Percentiles rank a stretch among this genome's conserved stretches.
Conservation (phyloP, 2,797 vertebrate genomes). For the Arrhamphus sclerolepis region DNA sequence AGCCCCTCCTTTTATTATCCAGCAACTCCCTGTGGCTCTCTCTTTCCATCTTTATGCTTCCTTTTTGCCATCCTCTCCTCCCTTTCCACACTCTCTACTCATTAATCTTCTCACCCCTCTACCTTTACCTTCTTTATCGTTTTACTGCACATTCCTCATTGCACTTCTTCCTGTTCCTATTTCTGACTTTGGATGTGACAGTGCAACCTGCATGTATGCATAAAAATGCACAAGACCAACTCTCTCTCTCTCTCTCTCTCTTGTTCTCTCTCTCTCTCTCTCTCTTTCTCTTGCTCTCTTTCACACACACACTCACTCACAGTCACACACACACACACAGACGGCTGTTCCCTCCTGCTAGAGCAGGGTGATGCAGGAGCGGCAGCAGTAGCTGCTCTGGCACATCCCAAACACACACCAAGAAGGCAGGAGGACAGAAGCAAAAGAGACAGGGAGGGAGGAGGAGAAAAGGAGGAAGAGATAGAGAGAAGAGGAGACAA, state of each 20-base stretch:
- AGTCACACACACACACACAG: conserved; percentile 20
- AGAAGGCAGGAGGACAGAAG: conserved; percentile 51
- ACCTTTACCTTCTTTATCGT: too few relatives aligned
- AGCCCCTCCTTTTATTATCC: conserved; percentile 59
- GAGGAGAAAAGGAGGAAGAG: conserved; percentile 26
- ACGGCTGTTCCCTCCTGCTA: conserved; percentile 54
- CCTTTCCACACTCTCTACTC: conserved; percentile 11
- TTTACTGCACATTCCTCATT: too few relatives aligned
- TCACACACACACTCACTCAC: neutral
- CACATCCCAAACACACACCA: conserved; percentile 41
- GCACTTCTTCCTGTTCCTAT: neutral
- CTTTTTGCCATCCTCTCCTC: conserved; percentile 28
- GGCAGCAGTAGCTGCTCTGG: conserved; percentile 55
- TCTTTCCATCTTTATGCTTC: conserved; percentile 16
- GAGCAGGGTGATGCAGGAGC: conserved; percentile 62
- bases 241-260: conserved; percentile 1
- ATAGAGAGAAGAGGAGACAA: conserved; percentile 32
- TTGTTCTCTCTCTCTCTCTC: neutral
- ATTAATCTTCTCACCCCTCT: neutral
- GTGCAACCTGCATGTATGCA: conserved; percentile 19
- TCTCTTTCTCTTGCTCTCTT: neutral
- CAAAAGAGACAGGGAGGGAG: conserved; percentile 22
- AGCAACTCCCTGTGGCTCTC: conserved; percentile 35
- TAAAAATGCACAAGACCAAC: conserved; percentile 13
- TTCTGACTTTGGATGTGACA: conserved; percentile 8